Evolutionary conservation across 2,888 invertebrate genomes (phyloP).

Genomic region (Perithous albicinctus): DNA sequence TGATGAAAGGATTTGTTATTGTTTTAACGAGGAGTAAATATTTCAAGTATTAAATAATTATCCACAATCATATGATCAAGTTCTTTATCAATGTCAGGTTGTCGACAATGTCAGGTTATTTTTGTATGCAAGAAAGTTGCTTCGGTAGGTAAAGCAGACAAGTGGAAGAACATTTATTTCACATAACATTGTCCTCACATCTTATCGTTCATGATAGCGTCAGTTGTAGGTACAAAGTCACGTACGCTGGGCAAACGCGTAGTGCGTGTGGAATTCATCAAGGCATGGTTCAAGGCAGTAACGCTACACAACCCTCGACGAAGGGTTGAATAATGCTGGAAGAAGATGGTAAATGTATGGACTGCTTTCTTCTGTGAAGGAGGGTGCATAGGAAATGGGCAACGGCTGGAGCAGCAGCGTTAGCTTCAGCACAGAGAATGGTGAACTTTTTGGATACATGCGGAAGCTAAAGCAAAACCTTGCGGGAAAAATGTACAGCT

Average conservation of each 20-base stretch:
- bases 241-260: background rate
- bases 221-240: background rate
- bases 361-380: background rate
- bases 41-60: background rate
- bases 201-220: background rate
- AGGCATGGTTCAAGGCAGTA: background rate
- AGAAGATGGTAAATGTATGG: background rate
- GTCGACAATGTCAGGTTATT: background rate
- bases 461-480: constrained; percentile 19
- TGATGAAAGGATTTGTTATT: background rate
- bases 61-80: background rate
- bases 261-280: constrained; percentile 19
- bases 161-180: background rate
- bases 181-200: background rate
- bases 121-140: background rate
- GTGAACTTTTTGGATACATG: constrained; percentile 40
- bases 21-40: background rate
- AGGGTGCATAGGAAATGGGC: constrained; percentile 52
- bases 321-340: constrained; percentile 37
- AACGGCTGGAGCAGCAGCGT: constrained; percentile 11
- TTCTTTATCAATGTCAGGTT: background rate
- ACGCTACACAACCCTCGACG: background rate
- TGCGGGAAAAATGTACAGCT: constrained; percentile 20
- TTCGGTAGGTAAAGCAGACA: background rate
- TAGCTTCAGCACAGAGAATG: constrained; percentile 25